Evolutionary conservation across 1,140 invertebrate genomes (phyloP), one percentile per base, ranked within the genome.

Genomic region (Dysdera silvatica): DNA sequence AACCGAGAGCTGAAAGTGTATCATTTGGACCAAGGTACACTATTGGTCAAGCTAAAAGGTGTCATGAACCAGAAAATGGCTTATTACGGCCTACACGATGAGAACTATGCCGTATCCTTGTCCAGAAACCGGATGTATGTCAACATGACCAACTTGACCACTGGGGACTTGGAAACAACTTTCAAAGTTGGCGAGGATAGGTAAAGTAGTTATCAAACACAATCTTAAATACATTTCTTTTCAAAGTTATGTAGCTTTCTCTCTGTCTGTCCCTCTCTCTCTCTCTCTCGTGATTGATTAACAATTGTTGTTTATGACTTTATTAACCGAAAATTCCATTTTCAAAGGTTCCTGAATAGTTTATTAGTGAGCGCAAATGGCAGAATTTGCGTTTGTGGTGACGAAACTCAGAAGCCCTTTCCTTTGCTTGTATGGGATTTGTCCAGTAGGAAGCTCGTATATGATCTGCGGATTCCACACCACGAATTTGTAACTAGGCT

Each of bases 21-120:
- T 69, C 84, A 92, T 76, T 75, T 92, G 14, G 82, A 90, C 71
- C 80, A 82, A 73, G 88, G 88, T 56, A 77, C 77, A 54, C 82
- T 86, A 69, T 66, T 87, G 32, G 83, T 83, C 8, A 84, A 88
- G 62, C 74, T 92, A 10, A 89, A 90, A 72, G 81, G 89, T 33
- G 88, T 91, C 3, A 91, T 93, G 87, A 91, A 91, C 78, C 88
- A 91, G 72, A 90, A 91, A 76, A 90, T 91, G 88, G 87, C 89
- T 33, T 91, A 84, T 74, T 92, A 86, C 77, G 88, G 87, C 2
- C 79, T 90, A 5, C 87, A 91, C 73, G 87, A 88, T 77, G 74
- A 82, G 40, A 81, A 83, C 20, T 88, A 90, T 74, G 76, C 90
- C 47, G 88, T 91, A 14, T 84, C 87, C 16, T 77, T 93, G 16